Evolutionary conservation across 1,140 invertebrate species (phyloP).

Genomic region (Ostrea denselamellosa): DNA sequence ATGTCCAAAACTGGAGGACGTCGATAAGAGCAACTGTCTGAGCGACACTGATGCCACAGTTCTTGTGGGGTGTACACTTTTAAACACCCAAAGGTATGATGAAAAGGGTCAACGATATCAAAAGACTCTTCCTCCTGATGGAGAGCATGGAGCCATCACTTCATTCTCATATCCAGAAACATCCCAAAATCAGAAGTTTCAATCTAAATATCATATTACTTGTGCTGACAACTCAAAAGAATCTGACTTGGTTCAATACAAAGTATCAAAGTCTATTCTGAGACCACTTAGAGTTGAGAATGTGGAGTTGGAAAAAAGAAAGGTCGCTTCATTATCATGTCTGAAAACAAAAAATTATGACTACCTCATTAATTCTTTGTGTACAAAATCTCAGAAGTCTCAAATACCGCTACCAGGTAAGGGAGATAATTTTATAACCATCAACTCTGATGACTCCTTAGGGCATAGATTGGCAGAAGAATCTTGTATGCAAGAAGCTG

Average conservation of each 20-base stretch:
- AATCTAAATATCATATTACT: slow-evolving; percentile 28
- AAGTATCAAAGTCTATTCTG: neutral
- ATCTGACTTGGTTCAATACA: slow-evolving; percentile 33
- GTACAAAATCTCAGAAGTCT: neutral
- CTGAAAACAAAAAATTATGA: slow-evolving; percentile 27
- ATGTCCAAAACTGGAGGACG: slow-evolving; percentile 60
- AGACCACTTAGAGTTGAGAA: neutral
- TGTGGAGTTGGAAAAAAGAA: neutral
- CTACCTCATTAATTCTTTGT: slow-evolving; percentile 3
- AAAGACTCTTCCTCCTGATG: neutral
- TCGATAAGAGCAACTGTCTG: slow-evolving; percentile 44
- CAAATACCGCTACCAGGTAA: neutral
- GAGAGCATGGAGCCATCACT: neutral
- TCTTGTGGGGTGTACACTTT: slow-evolving; percentile 4
- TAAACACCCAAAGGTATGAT: slow-evolving; percentile 20
- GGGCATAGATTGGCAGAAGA: neutral
- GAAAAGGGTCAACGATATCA: neutral
- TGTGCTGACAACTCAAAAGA: slow-evolving; percentile 33
- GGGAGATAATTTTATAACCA: slow-evolving; percentile 38
- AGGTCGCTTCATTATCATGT: slow-evolving; percentile 42
- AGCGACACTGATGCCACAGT: slow-evolving; percentile 61
- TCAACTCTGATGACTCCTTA: slow-evolving; percentile 42
- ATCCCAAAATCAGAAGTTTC: neutral
- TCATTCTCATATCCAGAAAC: neutral
- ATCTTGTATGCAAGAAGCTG: neutral